Evolutionary conservation across 2,888 invertebrate genomes (phyloP).

Genomic region (Eurytoma californica): DNA sequence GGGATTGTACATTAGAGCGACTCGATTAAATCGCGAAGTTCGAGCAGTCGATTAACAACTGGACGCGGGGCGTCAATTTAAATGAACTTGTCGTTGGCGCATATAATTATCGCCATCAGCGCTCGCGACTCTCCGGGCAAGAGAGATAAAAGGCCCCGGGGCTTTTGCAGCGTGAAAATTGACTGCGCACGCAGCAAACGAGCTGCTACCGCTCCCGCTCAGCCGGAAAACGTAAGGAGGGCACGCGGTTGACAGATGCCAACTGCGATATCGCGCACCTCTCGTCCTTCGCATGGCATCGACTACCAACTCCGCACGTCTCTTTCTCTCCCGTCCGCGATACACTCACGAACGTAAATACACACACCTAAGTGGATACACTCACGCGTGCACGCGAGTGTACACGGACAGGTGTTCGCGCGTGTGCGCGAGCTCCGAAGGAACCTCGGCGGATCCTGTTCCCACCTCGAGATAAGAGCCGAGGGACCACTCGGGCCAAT

Average conservation of each 20-base stretch:
- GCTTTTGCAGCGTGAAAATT: no score
- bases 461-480: slow-evolving; percentile 66
- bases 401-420: background rate
- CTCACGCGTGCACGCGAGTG: no score
- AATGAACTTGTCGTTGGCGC: no score
- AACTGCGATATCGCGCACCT: slow-evolving; percentile 62
- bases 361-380: background rate
- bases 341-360: background rate
- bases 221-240: slow-evolving; percentile 48
- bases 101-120: no score
- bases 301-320: slow-evolving; percentile 6
- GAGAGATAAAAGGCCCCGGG: no score
- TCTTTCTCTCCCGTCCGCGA: background rate
- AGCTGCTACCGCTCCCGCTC: background rate
- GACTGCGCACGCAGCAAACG: no score
- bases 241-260: slow-evolving; percentile 69
- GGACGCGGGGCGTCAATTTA: no score
- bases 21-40: no score
- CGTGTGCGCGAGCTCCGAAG: slow-evolving; percentile 35
- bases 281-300: slow-evolving; percentile 36
- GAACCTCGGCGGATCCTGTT: slow-evolving; percentile 68
- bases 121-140: no score
- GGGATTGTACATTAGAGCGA: no score
- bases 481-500: slow-evolving; percentile 27
- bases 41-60: no score